Evolutionary conservation across 1,140 invertebrate species (phyloP), one percentile per base, ranked within the genome.

Genomic region (Magallana gigas): DNA sequence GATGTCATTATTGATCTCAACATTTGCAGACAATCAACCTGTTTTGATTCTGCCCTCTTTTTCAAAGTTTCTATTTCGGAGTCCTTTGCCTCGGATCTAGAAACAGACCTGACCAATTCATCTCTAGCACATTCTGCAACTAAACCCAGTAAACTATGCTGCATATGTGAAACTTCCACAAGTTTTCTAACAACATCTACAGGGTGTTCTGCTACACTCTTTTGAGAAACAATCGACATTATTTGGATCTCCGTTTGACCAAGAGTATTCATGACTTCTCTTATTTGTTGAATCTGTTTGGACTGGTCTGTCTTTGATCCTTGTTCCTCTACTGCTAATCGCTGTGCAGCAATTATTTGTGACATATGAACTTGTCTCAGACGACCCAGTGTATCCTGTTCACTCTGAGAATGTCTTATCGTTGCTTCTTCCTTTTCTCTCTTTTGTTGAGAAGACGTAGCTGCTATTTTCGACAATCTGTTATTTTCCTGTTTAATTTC

Each of bases 171-270:
- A 11, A 29, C 68, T 12, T 29, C 68, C 8, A 36, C 23, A 29
- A 76, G 68, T 76, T 29, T 76, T 0, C 11, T 11, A 12, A 76
- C 36, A 76, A 76, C 68, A 23, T 76, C 68, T 48, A 9, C 6
- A 29, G 23, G 68, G 14, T 23, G 18, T 8, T 36, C 7, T 36
- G 23, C 36, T 36, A 36, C 23, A 76, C 12, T 12, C 11, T 29
- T 76, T 76, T 76, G 68, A 29, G 23, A 29, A 11, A 76, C 11
- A 29, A 76, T 9, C 23, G 68, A 76, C 8, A 29, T 29, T 76
- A 76, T 76, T 76, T 76, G 68, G 23, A 3, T 76, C 11, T 12
- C 68, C 11, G 68, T 76, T 76, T 76, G 18, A 76, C 29, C 68
- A 14, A 76, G 36, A 29, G 36, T 76, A 12, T 76, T 23, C 68